Percentiles rank a stretch among this genome's conserved stretches.
Conservation (phyloP, 1,140 invertebrate genomes). For the Meteorus sp. region DNA sequence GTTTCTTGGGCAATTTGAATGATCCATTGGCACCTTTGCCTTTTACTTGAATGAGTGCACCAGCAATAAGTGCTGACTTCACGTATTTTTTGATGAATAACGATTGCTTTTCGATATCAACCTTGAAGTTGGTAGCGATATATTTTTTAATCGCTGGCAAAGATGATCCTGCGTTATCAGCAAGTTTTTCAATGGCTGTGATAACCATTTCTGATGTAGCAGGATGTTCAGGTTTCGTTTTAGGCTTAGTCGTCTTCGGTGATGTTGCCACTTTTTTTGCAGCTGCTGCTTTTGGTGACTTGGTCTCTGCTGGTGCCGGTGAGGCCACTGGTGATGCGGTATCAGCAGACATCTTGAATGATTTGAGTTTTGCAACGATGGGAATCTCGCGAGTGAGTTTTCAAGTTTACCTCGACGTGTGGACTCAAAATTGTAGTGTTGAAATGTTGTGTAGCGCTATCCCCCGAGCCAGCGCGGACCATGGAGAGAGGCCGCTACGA, state of each 20-base stretch:
- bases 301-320: conserved; percentile 3
- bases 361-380: too few relatives aligned
- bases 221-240: conserved; percentile 42
- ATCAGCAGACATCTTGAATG: conserved; percentile 5
- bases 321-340: not conserved
- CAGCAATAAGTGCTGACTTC: conserved; percentile 61
- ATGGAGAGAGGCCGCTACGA: too few relatives aligned
- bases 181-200: conserved; percentile 63
- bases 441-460: too few relatives aligned
- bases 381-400: too few relatives aligned
- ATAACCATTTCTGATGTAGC: conserved; percentile 62
- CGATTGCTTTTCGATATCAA: conserved; percentile 62
- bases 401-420: too few relatives aligned
- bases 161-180: conserved; percentile 65
- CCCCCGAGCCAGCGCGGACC: too few relatives aligned
- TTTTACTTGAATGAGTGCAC: conserved; percentile 63
- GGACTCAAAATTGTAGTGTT: too few relatives aligned
- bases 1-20: conserved; percentile 7
- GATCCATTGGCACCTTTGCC: conserved; percentile 20
- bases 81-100: conserved; percentile 66
- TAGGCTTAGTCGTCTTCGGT: conserved; percentile 38
- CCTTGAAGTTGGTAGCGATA: conserved; percentile 61
- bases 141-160: conserved; percentile 68
- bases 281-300: conserved; percentile 26
- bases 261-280: conserved; percentile 41